A percentile compares a stretch with the other conserved stretches of the same genome.
Conservation (phyloP, 2,113 vertebrate genomes). For the Petrocephalus zakoni region DNA sequence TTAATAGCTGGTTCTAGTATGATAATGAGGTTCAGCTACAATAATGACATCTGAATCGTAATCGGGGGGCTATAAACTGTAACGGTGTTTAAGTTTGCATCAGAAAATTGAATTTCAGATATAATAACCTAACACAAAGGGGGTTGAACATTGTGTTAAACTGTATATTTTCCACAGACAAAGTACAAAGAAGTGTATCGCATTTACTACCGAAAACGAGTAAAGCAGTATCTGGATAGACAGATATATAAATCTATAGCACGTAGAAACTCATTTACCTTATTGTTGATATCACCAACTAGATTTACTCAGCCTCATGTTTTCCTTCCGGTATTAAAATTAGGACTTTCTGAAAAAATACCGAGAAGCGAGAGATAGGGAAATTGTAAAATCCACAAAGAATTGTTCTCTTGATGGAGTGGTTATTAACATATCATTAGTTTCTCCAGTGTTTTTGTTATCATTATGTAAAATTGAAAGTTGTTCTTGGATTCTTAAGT, state of each 20-base stretch:
- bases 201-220: neutral
- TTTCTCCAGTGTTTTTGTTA: neutral
- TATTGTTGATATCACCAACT: neutral
- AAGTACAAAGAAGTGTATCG: neutral
- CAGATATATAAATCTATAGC: neutral
- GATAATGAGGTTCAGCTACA: neutral
- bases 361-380: neutral
- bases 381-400: neutral
- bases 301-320: neutral
- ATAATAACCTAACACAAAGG: neutral
- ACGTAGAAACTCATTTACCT: neutral
- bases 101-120: neutral
- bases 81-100: neutral
- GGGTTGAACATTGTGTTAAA: neutral
- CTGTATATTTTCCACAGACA: neutral
- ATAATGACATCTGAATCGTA: neutral
- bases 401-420: neutral
- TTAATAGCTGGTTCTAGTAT: neutral
- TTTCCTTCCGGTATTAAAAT: neutral
- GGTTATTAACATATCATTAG: neutral
- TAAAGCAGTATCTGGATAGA: neutral
- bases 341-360: too few relatives aligned
- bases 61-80: neutral
- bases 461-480: too few relatives aligned
- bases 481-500: neutral